Percentiles rank a stretch among this genome's conserved stretches.
Conservation (phyloP, 2,113 vertebrate genomes). For the Vidua chalybeata region DNA sequence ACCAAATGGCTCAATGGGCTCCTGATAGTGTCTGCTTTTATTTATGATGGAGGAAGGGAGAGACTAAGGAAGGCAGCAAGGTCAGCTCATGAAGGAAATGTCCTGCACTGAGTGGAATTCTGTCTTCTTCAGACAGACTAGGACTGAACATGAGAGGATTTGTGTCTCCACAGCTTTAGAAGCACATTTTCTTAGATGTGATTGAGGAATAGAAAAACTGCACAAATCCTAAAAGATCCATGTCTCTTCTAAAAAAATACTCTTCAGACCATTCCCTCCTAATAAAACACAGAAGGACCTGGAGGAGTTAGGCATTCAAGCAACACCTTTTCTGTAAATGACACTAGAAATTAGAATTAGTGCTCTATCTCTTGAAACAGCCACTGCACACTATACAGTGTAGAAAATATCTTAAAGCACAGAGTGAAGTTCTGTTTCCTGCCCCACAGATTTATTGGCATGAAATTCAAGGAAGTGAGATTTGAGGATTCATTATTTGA, state of each 20-base stretch:
- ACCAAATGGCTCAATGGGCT: neutral
- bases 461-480: slow-evolving; percentile 92
- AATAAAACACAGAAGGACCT: neutral
- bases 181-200: neutral
- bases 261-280: neutral
- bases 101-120: neutral
- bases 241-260: neutral
- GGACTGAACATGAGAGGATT: neutral
- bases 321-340: neutral
- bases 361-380: neutral
- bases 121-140: neutral
- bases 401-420: neutral
- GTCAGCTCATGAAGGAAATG: neutral
- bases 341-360: neutral
- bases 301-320: neutral
- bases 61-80: neutral
- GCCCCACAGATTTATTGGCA: slow-evolving; percentile 85
- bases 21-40: neutral
- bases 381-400: neutral
- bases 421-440: neutral
- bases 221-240: neutral
- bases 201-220: neutral
- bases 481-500: slow-evolving; percentile 92
- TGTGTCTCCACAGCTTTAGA: neutral
- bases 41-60: neutral